A percentile compares a stretch with the other conserved stretches of the same genome.
Evolutionary conservation across 2,113 vertebrate genomes (phyloP).

Genomic region (Genyomyrus donnyi): DNA sequence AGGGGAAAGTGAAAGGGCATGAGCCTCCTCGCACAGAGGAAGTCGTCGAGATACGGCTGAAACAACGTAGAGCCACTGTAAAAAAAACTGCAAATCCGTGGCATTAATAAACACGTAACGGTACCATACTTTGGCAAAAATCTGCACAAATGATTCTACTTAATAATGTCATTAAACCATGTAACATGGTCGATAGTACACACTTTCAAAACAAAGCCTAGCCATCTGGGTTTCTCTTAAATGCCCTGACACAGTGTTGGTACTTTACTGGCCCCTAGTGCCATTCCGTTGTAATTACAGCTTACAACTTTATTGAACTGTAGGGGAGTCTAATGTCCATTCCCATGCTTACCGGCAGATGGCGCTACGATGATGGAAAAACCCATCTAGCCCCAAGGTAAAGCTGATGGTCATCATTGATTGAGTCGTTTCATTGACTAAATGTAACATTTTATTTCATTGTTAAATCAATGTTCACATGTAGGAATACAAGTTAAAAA

Average conservation of each 20-base stretch:
- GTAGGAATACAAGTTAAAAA: neutral
- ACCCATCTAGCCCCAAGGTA: neutral
- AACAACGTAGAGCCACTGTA: neutral
- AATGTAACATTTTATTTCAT: neutral
- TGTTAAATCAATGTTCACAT: neutral
- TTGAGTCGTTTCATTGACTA: neutral
- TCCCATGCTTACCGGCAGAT: neutral
- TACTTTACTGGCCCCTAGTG: conserved; percentile 1
- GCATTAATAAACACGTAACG: neutral
- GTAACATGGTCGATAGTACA: neutral
- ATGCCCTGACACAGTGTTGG: neutral
- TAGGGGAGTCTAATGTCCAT: too few species aligned
- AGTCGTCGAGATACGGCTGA: neutral
- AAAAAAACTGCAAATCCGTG: neutral
- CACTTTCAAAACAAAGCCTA: neutral
- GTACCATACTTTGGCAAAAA: neutral
- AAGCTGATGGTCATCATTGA: neutral
- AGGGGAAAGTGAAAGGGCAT: conserved; percentile 9
- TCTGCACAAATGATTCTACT: too few species aligned
- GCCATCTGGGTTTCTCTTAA: neutral
- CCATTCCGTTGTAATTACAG: neutral
- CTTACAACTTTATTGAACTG: neutral
- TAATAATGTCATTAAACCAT: neutral
- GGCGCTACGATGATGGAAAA: neutral
- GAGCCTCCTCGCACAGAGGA: neutral